Percentiles rank a stretch among this genome's conserved stretches.
phyloP scores from a whole-genome alignment of 2,888 invertebrate species.

The Calliopum simillimum region DNA sequence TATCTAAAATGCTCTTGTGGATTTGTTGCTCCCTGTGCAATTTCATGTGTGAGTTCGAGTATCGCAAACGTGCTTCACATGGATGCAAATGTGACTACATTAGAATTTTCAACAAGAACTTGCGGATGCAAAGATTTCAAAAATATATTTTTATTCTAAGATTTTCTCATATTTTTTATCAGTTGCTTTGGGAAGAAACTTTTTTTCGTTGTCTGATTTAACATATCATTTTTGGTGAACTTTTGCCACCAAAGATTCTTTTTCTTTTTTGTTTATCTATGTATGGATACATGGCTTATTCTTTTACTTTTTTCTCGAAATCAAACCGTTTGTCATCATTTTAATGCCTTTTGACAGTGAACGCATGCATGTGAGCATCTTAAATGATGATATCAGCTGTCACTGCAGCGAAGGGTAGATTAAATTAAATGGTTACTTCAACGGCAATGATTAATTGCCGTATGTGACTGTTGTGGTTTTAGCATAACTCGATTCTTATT shows the following conservation, averaged over 20 bases:
- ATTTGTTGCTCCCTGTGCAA: slow-evolving; percentile 12
- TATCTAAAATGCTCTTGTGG: slow-evolving; percentile 20
- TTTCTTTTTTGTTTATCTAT: slow-evolving; percentile 23
- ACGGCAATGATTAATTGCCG: slow-evolving; percentile 35
- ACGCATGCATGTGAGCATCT: slow-evolving; percentile 38
- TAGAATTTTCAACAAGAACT: slow-evolving; percentile 63
- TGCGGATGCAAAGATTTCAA: slow-evolving; percentile 32
- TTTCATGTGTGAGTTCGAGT: slow-evolving; percentile 24
- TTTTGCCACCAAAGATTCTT: slow-evolving; percentile 49
- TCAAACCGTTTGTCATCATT: slow-evolving; percentile 65
- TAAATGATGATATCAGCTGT: slow-evolving; percentile 52
- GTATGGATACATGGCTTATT: no score
- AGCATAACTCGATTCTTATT: no score
- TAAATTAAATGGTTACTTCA: slow-evolving; percentile 62
- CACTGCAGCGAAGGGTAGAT: slow-evolving; percentile 55
- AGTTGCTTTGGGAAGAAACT: slow-evolving; percentile 39
- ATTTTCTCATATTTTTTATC: slow-evolving; percentile 48
- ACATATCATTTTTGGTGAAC: slow-evolving; percentile 44
- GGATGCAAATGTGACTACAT: slow-evolving; percentile 53
- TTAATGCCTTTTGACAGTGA: slow-evolving; percentile 62
- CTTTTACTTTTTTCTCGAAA: slow-evolving; percentile 39
- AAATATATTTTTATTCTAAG: slow-evolving; percentile 32
- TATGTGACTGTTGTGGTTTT: no score
- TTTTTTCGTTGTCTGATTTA: slow-evolving; percentile 29
- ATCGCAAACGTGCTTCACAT: slow-evolving; percentile 37